A percentile compares a stretch with the other conserved stretches of the same genome.
These are phyloP conservation scores for Vesta saturnalis DNA, from an alignment of 2,888 invertebrate genomes.

Conservation along the genomic window DNA sequence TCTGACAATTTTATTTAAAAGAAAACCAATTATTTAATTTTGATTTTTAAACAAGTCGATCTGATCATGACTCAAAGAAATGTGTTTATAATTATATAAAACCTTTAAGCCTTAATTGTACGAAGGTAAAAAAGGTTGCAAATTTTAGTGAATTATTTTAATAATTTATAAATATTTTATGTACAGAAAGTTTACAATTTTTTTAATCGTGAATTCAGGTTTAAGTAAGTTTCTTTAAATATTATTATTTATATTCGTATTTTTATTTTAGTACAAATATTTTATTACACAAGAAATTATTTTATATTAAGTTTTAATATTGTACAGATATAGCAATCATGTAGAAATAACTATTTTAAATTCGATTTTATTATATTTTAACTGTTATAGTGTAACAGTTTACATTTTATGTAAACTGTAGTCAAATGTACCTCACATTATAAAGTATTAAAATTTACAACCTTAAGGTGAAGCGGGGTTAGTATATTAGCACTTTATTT, in stretches of 20 bases:
- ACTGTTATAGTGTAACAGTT: conserved; percentile 12
- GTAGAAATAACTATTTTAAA: conserved; percentile 22
- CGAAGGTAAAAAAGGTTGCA: conserved; percentile 16
- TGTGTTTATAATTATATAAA: conserved; percentile 13
- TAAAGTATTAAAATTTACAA: conserved; percentile 16
- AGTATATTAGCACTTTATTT: not conserved
- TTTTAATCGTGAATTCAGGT: conserved; percentile 27
- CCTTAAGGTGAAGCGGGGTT: not conserved
- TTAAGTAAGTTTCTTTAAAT: conserved; percentile 24
- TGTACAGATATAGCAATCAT: conserved; percentile 30
- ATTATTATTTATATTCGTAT: conserved; percentile 30
- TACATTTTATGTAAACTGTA: conserved; percentile 10
- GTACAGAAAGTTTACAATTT: conserved; percentile 17
- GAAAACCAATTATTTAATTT: conserved; percentile 6
- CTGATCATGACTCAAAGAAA: conserved; percentile 1
- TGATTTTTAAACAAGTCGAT: not conserved
- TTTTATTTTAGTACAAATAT: conserved; percentile 37
- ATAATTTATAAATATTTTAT: conserved; percentile 23
- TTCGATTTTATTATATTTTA: conserved; percentile 19
- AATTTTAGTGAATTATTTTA: conserved; percentile 15
- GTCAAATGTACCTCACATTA: conserved; percentile 16
- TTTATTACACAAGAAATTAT: conserved; percentile 23
- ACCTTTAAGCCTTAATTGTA: conserved; percentile 20
- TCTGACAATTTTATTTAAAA: not conserved
- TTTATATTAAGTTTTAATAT: conserved; percentile 29